phyloP scores from a whole-genome alignment of 2,113 vertebrate genomes.

The Nesoenas mayeri region DNA sequence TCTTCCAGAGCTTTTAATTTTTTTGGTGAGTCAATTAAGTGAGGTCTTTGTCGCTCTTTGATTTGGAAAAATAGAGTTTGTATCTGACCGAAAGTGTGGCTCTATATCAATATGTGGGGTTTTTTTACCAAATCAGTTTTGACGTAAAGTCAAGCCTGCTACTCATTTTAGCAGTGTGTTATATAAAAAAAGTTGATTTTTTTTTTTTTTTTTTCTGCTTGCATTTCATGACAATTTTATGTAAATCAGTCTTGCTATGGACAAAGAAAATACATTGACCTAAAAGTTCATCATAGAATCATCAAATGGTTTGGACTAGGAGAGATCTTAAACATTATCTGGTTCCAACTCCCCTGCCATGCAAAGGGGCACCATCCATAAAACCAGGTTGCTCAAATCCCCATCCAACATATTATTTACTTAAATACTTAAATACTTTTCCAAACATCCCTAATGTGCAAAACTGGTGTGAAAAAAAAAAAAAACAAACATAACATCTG shows the following conservation, averaged over 20 bases:
- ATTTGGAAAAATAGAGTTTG: neutral
- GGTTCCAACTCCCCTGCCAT: too few relatives aligned
- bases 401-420: neutral
- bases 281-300: neutral
- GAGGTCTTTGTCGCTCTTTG: neutral
- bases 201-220: neutral
- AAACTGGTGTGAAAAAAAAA: neutral
- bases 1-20: neutral
- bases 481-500: neutral
- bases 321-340: too few relatives aligned
- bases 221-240: neutral
- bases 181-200: neutral
- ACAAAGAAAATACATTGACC: neutral
- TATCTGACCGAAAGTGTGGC: neutral
- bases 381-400: too few relatives aligned
- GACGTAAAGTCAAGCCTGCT: neutral
- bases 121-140: neutral
- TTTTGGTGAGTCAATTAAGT: neutral
- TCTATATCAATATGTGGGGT: neutral
- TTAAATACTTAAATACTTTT: neutral
- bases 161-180: neutral
- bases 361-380: too few relatives aligned
- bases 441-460: neutral
- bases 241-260: neutral
- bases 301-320: too few relatives aligned